Evolutionary conservation across 2,888 invertebrate species (phyloP).

Genomic region (Eurytoma californica): DNA sequence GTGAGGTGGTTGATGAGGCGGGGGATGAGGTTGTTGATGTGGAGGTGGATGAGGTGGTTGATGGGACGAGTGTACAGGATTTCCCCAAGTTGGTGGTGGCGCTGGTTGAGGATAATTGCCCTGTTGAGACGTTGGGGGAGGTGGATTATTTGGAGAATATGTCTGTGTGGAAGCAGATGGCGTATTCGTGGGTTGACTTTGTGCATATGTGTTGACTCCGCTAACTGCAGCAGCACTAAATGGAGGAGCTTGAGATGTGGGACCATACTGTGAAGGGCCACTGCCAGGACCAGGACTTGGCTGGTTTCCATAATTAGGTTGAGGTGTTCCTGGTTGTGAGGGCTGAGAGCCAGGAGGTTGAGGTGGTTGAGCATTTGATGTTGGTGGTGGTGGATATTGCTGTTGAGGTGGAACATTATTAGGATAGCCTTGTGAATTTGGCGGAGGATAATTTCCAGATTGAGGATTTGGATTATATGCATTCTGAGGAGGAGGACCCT

Average conservation of each 20-base stretch:
- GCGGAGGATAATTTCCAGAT: slow-evolving; percentile 75
- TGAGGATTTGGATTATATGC: slow-evolving; percentile 69
- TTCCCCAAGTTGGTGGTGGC: slow-evolving; percentile 79
- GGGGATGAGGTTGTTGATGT: slow-evolving; percentile 70
- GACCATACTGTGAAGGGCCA: slow-evolving; percentile 70
- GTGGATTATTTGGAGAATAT: slow-evolving; percentile 78
- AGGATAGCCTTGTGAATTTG: slow-evolving; percentile 76
- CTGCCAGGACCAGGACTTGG: slow-evolving; percentile 75
- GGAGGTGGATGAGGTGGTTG: slow-evolving; percentile 71
- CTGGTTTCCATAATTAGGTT: slow-evolving; percentile 77
- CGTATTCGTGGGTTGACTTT: slow-evolving; percentile 72
- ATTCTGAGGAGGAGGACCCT: slow-evolving; percentile 68
- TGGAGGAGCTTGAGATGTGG: slow-evolving; percentile 73
- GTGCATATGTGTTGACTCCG: slow-evolving; percentile 72
- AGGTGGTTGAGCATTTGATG: slow-evolving; percentile 68
- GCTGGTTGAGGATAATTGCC: slow-evolving; percentile 77
- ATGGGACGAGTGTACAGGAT: slow-evolving; percentile 76
- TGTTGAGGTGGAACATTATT: slow-evolving; percentile 71
- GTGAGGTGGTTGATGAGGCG: slow-evolving; percentile 66
- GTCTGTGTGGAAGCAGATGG: slow-evolving; percentile 77
- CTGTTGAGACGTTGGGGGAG: slow-evolving; percentile 73
- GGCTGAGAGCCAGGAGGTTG: slow-evolving; percentile 72
- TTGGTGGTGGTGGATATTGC: slow-evolving; percentile 77
- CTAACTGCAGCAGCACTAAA: slow-evolving; percentile 69
- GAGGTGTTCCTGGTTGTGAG: slow-evolving; percentile 76